A percentile compares a stretch with the other conserved stretches of the same genome.
Evolutionary conservation across 2,797 vertebrate species (phyloP).

Genomic region (Simalia tracyae): DNA sequence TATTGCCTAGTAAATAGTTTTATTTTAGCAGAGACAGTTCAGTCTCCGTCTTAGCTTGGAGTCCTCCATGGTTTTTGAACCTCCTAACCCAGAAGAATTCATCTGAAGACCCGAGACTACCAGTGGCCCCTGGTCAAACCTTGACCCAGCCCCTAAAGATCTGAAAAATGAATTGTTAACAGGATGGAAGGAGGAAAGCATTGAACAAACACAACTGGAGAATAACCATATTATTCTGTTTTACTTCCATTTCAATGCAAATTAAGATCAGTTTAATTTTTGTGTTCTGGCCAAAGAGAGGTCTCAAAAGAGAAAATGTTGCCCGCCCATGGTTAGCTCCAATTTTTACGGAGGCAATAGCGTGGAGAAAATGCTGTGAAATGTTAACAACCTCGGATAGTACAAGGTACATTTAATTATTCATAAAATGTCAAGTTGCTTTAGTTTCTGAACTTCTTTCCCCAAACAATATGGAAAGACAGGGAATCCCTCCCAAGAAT

Average conservation of each 20-base stretch:
- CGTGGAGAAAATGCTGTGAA: background rate
- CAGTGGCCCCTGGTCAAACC: background rate
- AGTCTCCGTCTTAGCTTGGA: background rate
- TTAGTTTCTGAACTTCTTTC: background rate
- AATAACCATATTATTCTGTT: background rate
- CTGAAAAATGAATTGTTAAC: background rate
- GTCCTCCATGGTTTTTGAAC: too few relatives aligned
- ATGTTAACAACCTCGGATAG: too few relatives aligned
- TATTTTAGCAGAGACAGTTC: background rate
- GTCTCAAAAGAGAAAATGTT: background rate
- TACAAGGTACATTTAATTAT: background rate
- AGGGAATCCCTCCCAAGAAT: conserved; percentile 6
- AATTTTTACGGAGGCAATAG: background rate
- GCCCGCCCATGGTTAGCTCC: background rate
- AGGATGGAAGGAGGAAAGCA: background rate
- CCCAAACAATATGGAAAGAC: background rate
- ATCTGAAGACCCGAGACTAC: background rate
- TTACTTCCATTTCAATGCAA: background rate
- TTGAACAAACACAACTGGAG: background rate
- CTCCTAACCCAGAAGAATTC: background rate
- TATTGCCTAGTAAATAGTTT: background rate
- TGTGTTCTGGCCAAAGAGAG: background rate
- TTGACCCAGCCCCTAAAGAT: background rate
- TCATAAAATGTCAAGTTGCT: background rate
- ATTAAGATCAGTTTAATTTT: background rate